Evolutionary conservation across 2,888 invertebrate species (phyloP).

Genomic region (Ischnura elegans): DNA sequence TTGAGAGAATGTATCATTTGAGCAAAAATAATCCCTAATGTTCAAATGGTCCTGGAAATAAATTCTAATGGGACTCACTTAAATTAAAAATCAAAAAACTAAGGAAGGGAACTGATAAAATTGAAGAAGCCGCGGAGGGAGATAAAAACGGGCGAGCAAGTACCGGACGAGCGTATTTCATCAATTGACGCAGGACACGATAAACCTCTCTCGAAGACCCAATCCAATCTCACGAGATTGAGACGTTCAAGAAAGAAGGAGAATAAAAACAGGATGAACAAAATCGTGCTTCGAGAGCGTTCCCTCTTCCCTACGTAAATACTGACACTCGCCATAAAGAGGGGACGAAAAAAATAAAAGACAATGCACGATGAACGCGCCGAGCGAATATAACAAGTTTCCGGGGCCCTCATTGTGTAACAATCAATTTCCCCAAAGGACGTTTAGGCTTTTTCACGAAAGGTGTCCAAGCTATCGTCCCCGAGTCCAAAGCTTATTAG

Average conservation of each 20-base stretch:
- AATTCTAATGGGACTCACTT: too few relatives aligned
- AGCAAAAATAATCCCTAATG: too few relatives aligned
- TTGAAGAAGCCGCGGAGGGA: too few relatives aligned
- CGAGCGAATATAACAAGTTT: background rate
- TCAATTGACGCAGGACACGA: conserved; percentile 58
- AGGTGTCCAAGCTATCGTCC: conserved; percentile 46
- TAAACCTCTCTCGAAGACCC: conserved; percentile 48
- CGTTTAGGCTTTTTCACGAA: conserved; percentile 32
- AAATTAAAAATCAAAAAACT: too few relatives aligned
- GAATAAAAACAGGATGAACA: background rate
- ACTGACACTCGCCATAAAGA: background rate
- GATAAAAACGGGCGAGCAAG: too few relatives aligned
- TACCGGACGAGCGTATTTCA: conserved; percentile 46
- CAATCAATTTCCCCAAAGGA: conserved; percentile 42
- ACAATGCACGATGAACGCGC: background rate
- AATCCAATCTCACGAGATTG: conserved; percentile 46
- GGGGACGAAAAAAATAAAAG: background rate
- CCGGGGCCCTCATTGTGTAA: conserved; percentile 6
- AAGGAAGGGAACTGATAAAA: too few relatives aligned
- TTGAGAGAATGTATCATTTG: too few relatives aligned
- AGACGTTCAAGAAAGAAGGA: background rate
- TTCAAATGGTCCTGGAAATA: too few relatives aligned
- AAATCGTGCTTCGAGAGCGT: background rate
- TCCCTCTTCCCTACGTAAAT: background rate
- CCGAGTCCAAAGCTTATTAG: conserved; percentile 35